Percentiles rank a stretch among this genome's conserved stretches.
phyloP scores from a whole-genome alignment of 2,888 invertebrate species.

The Trichacis sp. region DNA sequence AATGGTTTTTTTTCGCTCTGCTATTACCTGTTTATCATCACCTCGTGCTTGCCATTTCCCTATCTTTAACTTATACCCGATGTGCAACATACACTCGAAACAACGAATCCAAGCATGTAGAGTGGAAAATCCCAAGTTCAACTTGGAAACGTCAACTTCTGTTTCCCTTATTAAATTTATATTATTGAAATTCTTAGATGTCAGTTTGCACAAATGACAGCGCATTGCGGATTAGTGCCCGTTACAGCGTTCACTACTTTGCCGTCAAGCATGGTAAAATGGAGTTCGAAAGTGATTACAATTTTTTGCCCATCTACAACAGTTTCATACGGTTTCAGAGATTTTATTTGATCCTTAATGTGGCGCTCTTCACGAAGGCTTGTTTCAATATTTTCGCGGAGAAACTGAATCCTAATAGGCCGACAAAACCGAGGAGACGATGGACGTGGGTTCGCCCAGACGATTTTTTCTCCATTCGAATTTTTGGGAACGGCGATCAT shows the following conservation, averaged over 20 bases:
- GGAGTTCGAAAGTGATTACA: constrained; percentile 16
- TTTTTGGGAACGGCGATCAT: constrained; percentile 12
- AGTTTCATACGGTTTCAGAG: constrained; percentile 11
- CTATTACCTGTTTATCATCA: neutral
- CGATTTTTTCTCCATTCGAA: constrained; percentile 1
- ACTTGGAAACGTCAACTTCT: constrained; percentile 3
- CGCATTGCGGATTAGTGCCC: constrained; percentile 27
- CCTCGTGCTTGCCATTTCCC: constrained; percentile 1
- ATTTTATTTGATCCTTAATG: constrained; percentile 28
- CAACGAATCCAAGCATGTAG: constrained; percentile 16
- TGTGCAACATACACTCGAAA: constrained; percentile 12
- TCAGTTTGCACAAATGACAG: constrained; percentile 36
- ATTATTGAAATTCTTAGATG: constrained; percentile 37
- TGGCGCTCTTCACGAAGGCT: constrained; percentile 9
- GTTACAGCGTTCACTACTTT: constrained; percentile 36
- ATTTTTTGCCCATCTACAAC: constrained; percentile 1
- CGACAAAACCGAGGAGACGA: constrained; percentile 19
- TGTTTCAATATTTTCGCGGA: constrained; percentile 16
- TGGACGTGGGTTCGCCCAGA: constrained; percentile 28
- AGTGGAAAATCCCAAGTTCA: constrained; percentile 7
- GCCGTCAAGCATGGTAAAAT: constrained; percentile 32
- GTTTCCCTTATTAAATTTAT: constrained; percentile 19
- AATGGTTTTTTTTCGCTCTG: neutral
- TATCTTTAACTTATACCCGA: constrained; percentile 8
- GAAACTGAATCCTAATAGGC: neutral